Conservation (phyloP, 2,888 invertebrate genomes). For the Microctonus brassicae region DNA sequence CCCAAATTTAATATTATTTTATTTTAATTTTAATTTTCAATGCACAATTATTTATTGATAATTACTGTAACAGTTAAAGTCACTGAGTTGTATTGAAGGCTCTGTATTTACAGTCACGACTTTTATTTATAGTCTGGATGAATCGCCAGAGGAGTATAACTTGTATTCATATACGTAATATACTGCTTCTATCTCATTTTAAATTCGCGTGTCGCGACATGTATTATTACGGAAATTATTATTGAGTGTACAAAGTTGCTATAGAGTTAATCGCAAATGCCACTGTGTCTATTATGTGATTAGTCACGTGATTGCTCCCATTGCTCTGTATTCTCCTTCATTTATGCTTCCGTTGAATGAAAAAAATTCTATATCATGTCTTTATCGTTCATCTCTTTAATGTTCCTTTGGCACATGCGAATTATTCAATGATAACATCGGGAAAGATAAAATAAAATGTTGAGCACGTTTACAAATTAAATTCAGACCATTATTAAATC, state of each 20-base stretch:
- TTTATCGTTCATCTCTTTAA: no score
- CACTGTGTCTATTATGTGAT: neutral
- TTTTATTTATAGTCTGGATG: neutral
- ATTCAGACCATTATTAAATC: no score
- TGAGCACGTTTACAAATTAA: no score
- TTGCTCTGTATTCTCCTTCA: neutral
- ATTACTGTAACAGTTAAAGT: neutral
- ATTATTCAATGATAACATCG: no score
- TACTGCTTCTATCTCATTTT: neutral
- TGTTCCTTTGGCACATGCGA: no score
- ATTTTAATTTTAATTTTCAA: neutral
- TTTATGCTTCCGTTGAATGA: neutral
- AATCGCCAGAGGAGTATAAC: neutral
- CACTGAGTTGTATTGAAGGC: neutral
- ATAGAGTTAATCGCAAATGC: neutral
- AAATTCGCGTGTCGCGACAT: neutral
- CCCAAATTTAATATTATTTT: neutral
- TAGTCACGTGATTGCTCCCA: neutral
- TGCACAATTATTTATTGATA: neutral
- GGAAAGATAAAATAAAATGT: no score
- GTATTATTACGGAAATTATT: neutral
- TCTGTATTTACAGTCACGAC: neutral
- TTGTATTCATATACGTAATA: neutral
- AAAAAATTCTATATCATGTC: no score
- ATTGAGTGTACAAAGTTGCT: neutral